Evolutionary conservation across 2,888 invertebrate genomes (phyloP), one percentile per base, ranked within the genome.

Genomic region (Nomada ferruginata): DNA sequence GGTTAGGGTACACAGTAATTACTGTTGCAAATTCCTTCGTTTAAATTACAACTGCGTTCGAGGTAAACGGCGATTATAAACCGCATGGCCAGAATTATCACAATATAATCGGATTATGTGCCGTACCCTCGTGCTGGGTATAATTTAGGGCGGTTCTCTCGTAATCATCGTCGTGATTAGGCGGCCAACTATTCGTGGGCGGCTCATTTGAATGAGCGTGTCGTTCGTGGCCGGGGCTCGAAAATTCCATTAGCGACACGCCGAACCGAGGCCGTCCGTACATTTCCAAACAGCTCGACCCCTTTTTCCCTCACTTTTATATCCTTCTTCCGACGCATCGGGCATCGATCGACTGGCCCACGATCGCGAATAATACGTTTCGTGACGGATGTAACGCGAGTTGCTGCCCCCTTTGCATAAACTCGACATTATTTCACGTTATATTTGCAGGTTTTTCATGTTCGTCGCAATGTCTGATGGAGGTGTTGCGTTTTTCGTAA

Each of bases 181-280:
- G 65, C 65, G 50, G 18, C 55, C 60, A 66, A 77, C 60, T 79
- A 73, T 73, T 70, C 70, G 81, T 84, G 80, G 82, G 65, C 75
- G 60, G 71, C 76, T 87, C 73, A 86, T 87, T 87, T 85, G 73
- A 85, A 87, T 84, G 84, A 85, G 69, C 77, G 74, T 84, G 79
- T 65, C 73, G 73, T 71, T 66, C 74, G 68, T 44, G 18, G 68
- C 69, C 63, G 50, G 44, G 53, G 80, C 76, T 73, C 66, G 82
- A 80, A 82, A 86, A 79, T 84, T 80, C 71, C 77, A 73, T 61
- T 63, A 76, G 72, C 73, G 71, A 82, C 82, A 85, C 79, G 72
- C 85, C 52, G 15, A 23, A 36, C 50, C 79, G 75, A 80, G 80
- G 76, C 66, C 76, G 50, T 72, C 61, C 71, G 23, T 81, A 36